phyloP scores from a whole-genome alignment of 2,888 invertebrate species.

The Tryphoninae sp. region DNA sequence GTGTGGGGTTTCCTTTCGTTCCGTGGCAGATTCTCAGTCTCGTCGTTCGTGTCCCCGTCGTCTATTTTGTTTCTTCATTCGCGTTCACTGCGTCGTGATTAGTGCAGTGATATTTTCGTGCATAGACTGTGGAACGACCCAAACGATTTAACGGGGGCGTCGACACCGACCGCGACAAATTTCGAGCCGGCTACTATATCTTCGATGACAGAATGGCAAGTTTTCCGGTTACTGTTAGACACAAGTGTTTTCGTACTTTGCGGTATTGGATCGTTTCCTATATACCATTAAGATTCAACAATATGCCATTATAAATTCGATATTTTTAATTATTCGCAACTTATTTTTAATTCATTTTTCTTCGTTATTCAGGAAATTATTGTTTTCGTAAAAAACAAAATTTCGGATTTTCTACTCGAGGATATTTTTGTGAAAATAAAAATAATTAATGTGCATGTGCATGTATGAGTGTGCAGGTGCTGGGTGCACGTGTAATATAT shows the following conservation, averaged over 20 bases:
- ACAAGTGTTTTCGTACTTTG: background rate
- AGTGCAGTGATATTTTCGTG: constrained; percentile 8
- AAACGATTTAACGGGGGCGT: constrained; percentile 41
- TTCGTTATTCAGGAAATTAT: background rate
- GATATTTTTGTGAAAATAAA: background rate
- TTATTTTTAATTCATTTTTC: background rate
- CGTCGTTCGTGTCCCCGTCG: background rate
- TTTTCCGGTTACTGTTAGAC: background rate
- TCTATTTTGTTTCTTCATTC: background rate
- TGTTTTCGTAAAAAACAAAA: too few relatives aligned
- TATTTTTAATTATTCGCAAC: background rate
- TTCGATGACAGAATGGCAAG: constrained; percentile 57
- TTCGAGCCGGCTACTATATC: constrained; percentile 40
- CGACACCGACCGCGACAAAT: constrained; percentile 21
- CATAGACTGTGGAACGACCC: constrained; percentile 7
- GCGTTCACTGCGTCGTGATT: background rate
- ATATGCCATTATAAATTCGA: background rate
- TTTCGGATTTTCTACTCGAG: background rate
- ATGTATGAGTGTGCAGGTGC: background rate
- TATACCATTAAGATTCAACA: background rate
- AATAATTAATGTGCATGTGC: background rate
- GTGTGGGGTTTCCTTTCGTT: background rate
- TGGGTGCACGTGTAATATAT: background rate
- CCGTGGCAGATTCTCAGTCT: background rate
- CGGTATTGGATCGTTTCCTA: background rate